Evolutionary conservation across 2,113 vertebrate species (phyloP).

Genomic region (Thamnaconus septentrionalis): DNA sequence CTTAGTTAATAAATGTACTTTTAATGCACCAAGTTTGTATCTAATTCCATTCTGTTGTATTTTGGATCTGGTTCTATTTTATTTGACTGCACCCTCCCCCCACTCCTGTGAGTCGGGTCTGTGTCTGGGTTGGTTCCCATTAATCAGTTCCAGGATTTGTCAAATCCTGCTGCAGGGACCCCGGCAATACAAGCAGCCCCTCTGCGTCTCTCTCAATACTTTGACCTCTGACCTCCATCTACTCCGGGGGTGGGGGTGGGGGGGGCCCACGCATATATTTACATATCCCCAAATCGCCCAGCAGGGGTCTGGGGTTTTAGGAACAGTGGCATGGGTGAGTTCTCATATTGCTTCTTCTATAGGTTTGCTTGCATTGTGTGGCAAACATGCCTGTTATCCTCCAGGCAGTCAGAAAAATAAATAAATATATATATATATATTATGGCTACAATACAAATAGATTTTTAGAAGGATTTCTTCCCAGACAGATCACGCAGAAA

Average conservation of each 20-base stretch:
- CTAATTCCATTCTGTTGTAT: no score
- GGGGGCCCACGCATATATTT: slow-evolving; percentile 35
- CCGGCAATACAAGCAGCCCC: slow-evolving; percentile 6
- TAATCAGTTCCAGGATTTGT: slow-evolving; percentile 16
- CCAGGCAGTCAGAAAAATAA: slow-evolving; percentile 30
- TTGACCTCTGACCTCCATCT: slow-evolving; percentile 19
- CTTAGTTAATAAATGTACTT: no score
- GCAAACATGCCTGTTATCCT: slow-evolving; percentile 26
- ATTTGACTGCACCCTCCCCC: no score
- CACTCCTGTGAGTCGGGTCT: no score
- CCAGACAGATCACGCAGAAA: slow-evolving; percentile 39
- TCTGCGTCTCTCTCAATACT: slow-evolving; percentile 25
- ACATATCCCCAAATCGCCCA: slow-evolving; percentile 45
- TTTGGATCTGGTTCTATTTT: no score
- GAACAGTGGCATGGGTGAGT: slow-evolving; percentile 26
- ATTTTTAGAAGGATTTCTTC: slow-evolving; percentile 39
- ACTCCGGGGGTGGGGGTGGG: neutral
- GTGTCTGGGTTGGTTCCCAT: no score
- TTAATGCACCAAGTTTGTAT: no score
- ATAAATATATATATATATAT: slow-evolving; percentile 15
- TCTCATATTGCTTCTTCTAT: slow-evolving; percentile 31
- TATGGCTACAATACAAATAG: slow-evolving; percentile 40
- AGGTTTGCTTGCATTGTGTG: slow-evolving; percentile 43
- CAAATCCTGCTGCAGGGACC: slow-evolving; percentile 9
- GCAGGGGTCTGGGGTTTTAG: slow-evolving; percentile 27